Evolutionary conservation across 2,113 vertebrate genomes (phyloP).

Genomic region (Centropus unirufus): DNA sequence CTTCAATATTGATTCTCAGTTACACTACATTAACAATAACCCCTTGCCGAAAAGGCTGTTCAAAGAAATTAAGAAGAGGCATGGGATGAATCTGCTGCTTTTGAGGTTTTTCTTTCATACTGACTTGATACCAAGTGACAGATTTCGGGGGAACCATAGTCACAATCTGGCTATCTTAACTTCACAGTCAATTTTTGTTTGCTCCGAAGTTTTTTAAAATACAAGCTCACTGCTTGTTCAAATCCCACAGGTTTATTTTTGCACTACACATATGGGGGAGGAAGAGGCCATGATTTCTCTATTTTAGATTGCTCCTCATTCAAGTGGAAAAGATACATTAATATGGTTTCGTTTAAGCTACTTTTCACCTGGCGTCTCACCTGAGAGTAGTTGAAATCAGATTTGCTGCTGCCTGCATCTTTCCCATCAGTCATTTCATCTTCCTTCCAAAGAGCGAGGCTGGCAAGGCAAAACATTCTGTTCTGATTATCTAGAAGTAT

Average conservation of each 20-base stretch:
- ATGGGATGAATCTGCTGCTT: neutral
- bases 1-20: neutral
- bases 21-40: neutral
- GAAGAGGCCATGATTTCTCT: neutral
- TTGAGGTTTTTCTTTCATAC: neutral
- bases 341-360: neutral
- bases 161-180: neutral
- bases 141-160: neutral
- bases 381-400: neutral
- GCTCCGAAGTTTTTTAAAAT: neutral
- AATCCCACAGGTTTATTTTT: neutral
- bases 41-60: neutral
- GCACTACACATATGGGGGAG: fast-evolving
- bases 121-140: neutral
- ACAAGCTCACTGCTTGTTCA: neutral
- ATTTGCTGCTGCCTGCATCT: neutral
- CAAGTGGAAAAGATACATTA: neutral
- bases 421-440: neutral
- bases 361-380: neutral
- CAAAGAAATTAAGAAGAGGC: too few relatives aligned
- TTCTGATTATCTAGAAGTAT: neutral
- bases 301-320: neutral
- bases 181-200: neutral
- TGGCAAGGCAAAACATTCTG: neutral
- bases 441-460: neutral